phyloP scores from a whole-genome alignment of 2,797 vertebrate genomes.

The Benthosema pterotum region DNA sequence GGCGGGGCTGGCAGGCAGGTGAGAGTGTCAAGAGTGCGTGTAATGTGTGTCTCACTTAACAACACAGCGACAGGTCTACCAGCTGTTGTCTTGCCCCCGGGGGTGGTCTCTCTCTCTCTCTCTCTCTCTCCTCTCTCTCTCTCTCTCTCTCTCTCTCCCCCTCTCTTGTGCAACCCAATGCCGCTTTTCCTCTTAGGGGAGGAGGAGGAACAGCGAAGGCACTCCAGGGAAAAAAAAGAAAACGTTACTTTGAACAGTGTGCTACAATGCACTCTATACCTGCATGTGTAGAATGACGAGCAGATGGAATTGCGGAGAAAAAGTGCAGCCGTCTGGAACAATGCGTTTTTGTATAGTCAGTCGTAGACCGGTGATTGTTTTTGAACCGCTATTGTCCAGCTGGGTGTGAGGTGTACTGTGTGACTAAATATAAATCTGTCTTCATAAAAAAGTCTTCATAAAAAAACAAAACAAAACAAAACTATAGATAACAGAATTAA shows the following conservation, averaged over 20 bases:
- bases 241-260: not conserved
- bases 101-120: no score
- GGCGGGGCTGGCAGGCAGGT: conserved; percentile 47
- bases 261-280: not conserved
- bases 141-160: no score
- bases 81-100: conserved; percentile 54
- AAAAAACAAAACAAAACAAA: no score
- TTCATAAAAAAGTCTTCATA: no score
- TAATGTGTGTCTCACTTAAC: conserved; percentile 13
- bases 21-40: conserved; percentile 35
- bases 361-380: no score
- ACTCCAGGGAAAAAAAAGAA: no score
- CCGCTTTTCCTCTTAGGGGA: conserved; percentile 29
- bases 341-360: no score
- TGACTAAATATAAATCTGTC: no score
- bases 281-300: conserved; percentile 4
- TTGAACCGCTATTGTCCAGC: no score
- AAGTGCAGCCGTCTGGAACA: no score
- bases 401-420: no score
- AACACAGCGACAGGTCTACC: conserved; percentile 44
- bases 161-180: conserved; percentile 39
- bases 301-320: not conserved
- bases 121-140: no score
- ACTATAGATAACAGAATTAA: not conserved
- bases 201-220: conserved; percentile 13